Evolutionary conservation across 2,113 vertebrate species (phyloP).

Genomic region (Perca schrenkii): DNA sequence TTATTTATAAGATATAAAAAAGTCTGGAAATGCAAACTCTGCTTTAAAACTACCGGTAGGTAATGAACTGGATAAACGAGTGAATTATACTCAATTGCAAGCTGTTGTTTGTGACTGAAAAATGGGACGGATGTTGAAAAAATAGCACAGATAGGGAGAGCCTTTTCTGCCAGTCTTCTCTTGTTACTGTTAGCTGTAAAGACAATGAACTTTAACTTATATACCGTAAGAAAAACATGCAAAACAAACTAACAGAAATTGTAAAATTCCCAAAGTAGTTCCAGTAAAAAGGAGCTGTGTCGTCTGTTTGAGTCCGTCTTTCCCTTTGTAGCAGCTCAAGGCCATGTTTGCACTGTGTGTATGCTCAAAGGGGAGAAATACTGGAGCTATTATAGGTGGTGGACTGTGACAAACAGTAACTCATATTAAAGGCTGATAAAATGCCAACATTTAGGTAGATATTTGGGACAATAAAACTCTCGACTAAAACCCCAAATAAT

Average conservation of each 20-base stretch:
- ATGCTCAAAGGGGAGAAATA: constrained; percentile 11
- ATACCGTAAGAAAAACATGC: neutral
- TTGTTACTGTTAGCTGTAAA: no score
- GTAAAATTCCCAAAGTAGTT: neutral
- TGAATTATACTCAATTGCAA: no score
- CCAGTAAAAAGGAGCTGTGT: neutral
- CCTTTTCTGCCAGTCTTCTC: no score
- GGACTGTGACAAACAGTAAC: neutral
- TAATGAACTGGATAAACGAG: no score
- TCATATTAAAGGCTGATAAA: neutral
- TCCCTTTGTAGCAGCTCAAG: neutral
- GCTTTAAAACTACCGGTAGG: no score
- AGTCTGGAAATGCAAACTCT: no score
- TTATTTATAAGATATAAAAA: no score
- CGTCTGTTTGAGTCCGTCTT: neutral
- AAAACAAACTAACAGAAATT: no score
- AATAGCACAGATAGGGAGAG: neutral
- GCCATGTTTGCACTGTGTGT: constrained; percentile 29
- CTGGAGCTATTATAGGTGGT: neutral
- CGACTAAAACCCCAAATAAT: neutral
- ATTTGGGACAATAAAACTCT: neutral
- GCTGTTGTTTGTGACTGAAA: no score
- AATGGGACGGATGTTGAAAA: neutral
- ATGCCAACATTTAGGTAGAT: neutral
- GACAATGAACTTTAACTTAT: no score